Evolutionary conservation across 92 coral and sea anemone genomes (phyloP), one percentile per base, ranked within the genome.

Genomic region (Chrysogorgia sp.): DNA sequence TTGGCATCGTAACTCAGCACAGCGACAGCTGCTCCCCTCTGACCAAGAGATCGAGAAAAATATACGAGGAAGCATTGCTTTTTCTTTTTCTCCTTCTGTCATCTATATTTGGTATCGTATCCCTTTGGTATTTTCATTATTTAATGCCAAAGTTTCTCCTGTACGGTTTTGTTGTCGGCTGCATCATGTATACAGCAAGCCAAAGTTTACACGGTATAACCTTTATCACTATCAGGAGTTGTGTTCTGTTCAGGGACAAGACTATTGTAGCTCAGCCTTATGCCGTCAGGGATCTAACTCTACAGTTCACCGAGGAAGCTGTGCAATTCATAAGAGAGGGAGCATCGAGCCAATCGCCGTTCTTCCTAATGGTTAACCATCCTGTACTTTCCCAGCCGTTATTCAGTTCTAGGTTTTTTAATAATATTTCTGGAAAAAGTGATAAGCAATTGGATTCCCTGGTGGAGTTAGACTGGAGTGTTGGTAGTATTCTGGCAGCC

Each of bases 381-480:
- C 60, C 91, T 49, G 81, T 81, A 61, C 74, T 91, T 24, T 88
- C 92, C 63, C 67, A 82, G 19, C 98, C 97, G 17, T 63, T 82
- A 34, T 91, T 84, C 69, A 58, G 74, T 31, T 93, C 98, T 9
- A 72, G 64, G 52, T 55, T 84, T 23, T 89, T 89, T 83, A 62
- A 48, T 45, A 77, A 74, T 63, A 63, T 80, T 47, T 86, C 81
- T 20, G 80, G 61, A 29, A 75, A 67, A 22, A 64, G 58, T 37
- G 85, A 71, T 25, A 12, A 53, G 45, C 81, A 74, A 33, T 63
- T 67, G 30, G 89, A 90, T 68, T 90, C 97, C 8, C 57, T 93
- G 25, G 56, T 20, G 15, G 97, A 93, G 81, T 68, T 91, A 35
- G 98, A 93, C 53, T 93, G 98, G 97, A 93, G 98, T 80, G 67